These are phyloP conservation scores for Phyllotreta cruciferae DNA, from an alignment of 2,888 invertebrate genomes.

Conservation along the genomic window DNA sequence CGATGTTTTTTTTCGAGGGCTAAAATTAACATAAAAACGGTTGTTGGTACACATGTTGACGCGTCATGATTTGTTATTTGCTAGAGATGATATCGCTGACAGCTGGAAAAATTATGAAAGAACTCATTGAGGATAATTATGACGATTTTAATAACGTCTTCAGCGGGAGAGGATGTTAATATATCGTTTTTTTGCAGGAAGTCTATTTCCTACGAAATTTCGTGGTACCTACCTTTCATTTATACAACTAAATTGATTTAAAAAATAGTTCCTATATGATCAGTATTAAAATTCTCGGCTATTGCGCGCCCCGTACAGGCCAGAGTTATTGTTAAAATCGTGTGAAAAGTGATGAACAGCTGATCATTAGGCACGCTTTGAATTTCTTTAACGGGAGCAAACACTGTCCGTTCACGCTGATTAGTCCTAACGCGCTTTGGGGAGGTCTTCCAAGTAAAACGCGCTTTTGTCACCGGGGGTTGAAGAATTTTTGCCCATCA, in stretches of 20 bases:
- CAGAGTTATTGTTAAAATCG: conserved; percentile 37
- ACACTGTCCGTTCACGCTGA: conserved; percentile 54
- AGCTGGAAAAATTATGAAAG: conserved; percentile 35
- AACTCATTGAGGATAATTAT: conserved; percentile 22
- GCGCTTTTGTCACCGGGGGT: conserved; percentile 26
- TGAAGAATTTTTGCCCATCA: conserved; percentile 12
- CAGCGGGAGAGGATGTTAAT: conserved; percentile 1
- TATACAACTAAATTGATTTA: no score
- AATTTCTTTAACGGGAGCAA: conserved; percentile 52
- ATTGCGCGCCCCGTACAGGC: no score
- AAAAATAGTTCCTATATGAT: no score
- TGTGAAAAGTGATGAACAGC: conserved; percentile 54
- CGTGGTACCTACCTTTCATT: no score
- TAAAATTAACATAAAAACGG: conserved; percentile 39
- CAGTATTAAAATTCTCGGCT: no score
- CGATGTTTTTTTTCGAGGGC: conserved; percentile 30
- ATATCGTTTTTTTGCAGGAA: no score
- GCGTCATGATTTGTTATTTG: conserved; percentile 47
- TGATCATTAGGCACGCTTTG: conserved; percentile 56
- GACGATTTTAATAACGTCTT: conserved; percentile 19
- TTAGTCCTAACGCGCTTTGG: conserved; percentile 54
- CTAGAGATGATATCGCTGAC: conserved; percentile 39
- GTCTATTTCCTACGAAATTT: no score
- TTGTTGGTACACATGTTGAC: conserved; percentile 46
- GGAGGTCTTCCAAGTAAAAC: conserved; percentile 42